Percentiles rank a stretch among this genome's conserved stretches.
Evolutionary conservation across 1,140 invertebrate genomes (phyloP).

Genomic region (Zelostemma sp.): DNA sequence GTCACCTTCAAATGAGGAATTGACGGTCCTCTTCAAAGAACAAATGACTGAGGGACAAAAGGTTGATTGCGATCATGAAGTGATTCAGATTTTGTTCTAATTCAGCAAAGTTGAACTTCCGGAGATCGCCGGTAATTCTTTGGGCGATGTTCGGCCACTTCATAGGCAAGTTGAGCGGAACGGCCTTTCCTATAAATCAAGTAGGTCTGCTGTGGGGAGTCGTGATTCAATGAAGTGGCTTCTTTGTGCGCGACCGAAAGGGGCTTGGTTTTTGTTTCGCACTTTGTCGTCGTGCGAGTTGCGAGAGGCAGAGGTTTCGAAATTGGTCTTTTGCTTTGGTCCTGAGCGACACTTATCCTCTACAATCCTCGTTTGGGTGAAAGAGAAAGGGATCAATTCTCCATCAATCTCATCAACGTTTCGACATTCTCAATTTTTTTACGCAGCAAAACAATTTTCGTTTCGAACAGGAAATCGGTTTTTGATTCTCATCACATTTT

Average conservation of each 20-base stretch:
- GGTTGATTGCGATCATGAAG: background rate
- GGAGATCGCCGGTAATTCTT: constrained; percentile 55
- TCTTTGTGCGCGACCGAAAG: constrained; percentile 55
- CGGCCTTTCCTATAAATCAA: constrained; percentile 60
- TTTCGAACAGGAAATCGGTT: no score
- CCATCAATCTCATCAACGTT: background rate
- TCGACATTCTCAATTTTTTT: no score
- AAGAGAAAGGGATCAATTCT: background rate
- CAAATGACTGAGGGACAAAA: no score
- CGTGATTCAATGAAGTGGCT: constrained; percentile 60
- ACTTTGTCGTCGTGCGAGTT: constrained; percentile 38
- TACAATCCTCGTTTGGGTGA: background rate
- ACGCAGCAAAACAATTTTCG: no score
- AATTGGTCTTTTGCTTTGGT: background rate
- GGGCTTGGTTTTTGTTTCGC: constrained; percentile 49
- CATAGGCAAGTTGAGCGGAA: constrained; percentile 40
- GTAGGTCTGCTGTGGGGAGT: constrained; percentile 46
- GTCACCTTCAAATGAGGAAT: no score
- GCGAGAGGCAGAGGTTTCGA: constrained; percentile 4
- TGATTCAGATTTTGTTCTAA: background rate
- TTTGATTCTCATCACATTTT: no score
- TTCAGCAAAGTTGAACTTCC: constrained; percentile 21
- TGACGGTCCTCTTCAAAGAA: no score
- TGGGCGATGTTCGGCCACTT: constrained; percentile 50
- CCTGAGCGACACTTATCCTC: constrained; percentile 1